phyloP scores from a whole-genome alignment of 2,888 invertebrate species.

The Drosophila melanosoma region DNA sequence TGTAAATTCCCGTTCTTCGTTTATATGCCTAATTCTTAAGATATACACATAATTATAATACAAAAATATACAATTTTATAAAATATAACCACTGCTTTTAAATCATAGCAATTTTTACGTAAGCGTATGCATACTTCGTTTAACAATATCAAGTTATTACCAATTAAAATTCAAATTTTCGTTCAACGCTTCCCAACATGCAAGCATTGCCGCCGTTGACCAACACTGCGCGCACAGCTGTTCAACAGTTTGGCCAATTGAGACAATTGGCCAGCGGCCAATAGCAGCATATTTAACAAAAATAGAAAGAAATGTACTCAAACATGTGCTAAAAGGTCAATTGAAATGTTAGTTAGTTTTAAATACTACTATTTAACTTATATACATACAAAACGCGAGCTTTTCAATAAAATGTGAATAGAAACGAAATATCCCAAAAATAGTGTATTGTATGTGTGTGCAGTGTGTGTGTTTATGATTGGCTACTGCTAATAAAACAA shows the following conservation, averaged over 20 bases:
- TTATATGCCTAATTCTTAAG: conserved; percentile 59
- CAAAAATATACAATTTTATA: conserved; percentile 37
- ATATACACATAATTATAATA: conserved; percentile 39
- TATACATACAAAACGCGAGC: not conserved
- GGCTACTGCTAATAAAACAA: conserved; percentile 33
- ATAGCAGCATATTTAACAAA: conserved; percentile 11
- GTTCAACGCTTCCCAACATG: conserved; percentile 9
- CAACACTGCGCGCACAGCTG: conserved; percentile 51
- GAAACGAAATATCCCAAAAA: conserved; percentile 2
- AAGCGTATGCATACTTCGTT: conserved; percentile 1
- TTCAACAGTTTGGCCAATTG: conserved; percentile 43
- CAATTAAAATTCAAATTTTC: conserved; percentile 21
- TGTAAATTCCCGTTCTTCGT: conserved; percentile 69
- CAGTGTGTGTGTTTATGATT: conserved; percentile 17
- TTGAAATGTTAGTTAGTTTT: conserved; percentile 18
- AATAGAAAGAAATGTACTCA: conserved; percentile 18
- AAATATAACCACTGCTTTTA: conserved; percentile 1
- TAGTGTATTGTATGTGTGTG: conserved; percentile 8
- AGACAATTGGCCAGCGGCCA: conserved; percentile 41
- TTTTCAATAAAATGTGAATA: conserved; percentile 9
- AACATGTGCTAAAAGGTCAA: conserved; percentile 24
- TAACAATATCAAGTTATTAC: not conserved
- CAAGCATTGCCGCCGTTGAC: not conserved
- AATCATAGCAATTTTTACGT: not conserved
- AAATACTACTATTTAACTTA: not conserved